A percentile compares a stretch with the other conserved stretches of the same genome.
Evolutionary conservation across 2,888 invertebrate species (phyloP).

Genomic region (Scaptomyza flava): DNA sequence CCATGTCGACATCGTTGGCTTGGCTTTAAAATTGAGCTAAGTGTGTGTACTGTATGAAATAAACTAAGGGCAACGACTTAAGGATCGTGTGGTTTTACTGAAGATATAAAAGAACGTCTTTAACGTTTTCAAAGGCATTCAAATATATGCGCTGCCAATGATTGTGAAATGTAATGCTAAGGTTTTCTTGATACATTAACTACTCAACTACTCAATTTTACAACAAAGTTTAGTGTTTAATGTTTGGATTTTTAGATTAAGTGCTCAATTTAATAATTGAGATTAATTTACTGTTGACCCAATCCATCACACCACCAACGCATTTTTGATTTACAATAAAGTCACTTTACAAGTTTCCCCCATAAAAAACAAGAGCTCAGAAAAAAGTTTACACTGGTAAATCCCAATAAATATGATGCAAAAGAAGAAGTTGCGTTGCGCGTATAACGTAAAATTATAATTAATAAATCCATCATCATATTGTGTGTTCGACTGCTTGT

Average conservation of each 20-base stretch:
- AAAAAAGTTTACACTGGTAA: constrained; percentile 4
- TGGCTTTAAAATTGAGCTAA: background rate
- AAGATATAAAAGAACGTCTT: background rate
- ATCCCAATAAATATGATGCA: background rate
- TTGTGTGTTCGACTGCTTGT: constrained; percentile 6
- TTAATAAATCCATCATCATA: constrained; percentile 63
- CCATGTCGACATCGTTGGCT: background rate
- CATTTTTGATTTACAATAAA: constrained; percentile 1
- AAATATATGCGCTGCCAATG: no score
- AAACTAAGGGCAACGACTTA: background rate
- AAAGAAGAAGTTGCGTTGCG: background rate
- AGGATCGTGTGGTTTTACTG: background rate
- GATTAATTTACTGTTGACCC: background rate
- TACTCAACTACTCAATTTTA: no score
- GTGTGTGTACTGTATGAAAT: background rate
- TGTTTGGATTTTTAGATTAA: background rate
- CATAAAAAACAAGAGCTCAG: background rate
- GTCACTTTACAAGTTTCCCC: background rate
- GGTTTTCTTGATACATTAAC: no score
- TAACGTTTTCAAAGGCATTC: no score
- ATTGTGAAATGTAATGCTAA: no score
- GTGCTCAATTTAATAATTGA: background rate
- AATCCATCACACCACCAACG: background rate
- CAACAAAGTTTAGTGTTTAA: no score
- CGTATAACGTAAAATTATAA: constrained; percentile 50